Base-by-base conservation (phyloP, 2,888 invertebrate genomes). In the Habrosyne pyritoides region DNA sequence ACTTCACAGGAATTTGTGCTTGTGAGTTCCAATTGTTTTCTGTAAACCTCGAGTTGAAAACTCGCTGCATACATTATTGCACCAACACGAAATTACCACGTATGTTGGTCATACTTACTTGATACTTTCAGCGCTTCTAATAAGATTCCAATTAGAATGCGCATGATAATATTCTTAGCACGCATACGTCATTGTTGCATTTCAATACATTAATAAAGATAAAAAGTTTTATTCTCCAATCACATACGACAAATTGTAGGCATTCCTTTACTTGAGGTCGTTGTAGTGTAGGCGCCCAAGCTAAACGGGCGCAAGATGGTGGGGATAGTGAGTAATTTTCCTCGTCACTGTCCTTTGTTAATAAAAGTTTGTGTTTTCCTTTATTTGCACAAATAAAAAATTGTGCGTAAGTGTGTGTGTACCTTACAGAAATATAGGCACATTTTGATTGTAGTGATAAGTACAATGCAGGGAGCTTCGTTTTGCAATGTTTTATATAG, bases 311-410 rank as follows among this genome's bases (percentile, higher is more conserved):
- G 56, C 52, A 55, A 47, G 60, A 51, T 64, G 59, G 58, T n/a
- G n/a, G 61, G 66, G 61, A 55, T 60, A 55, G 61, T 60, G 64
- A 64, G 69, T 72, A 62, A 66, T 79, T 78, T 79, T 79, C 75
- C 80, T 79, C 67, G 65, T 74, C 65, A 69, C 60, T 69, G 75
- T 71, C 75, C 76, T 76, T 68, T 64, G 62, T 64, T 64, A 59
- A 59, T 59, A 66, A 33, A n/a, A 59, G 54, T 59, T 61, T 57
- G 59, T 22, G 14, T 50, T 28, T 30, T 21, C 28, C 50, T 28
- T 50, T 48, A 26, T 48, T 24, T n/a, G 14, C 48, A 12, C 0
- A 3, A 24, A 26, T 47, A 7, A n/a, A n/a, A n/a, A 7, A 48
- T 26, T 22, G n/a, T 47, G 47, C 4, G 10, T 28, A 8, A 12